Evolutionary conservation across 92 coral and sea anemone genomes (phyloP).

Genomic region (Ricordea florida): DNA sequence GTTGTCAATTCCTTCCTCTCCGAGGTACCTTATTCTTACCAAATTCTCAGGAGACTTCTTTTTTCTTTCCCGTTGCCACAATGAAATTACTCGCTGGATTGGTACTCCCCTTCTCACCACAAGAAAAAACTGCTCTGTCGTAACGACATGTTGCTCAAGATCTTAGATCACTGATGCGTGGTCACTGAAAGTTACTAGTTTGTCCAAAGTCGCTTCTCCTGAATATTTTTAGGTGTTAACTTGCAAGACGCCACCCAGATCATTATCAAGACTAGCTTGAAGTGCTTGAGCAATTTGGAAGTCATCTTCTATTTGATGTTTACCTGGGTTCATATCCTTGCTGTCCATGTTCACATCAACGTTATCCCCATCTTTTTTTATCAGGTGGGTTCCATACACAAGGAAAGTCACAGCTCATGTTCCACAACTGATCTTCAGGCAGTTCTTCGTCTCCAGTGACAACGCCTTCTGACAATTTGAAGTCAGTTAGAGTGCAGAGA

Average conservation of each 20-base stretch:
- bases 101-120: slow-evolving; percentile 2
- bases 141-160: background rate
- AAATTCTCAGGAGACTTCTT: background rate
- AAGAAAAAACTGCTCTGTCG: slow-evolving; percentile 9
- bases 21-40: background rate
- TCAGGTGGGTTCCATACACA: background rate
- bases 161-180: slow-evolving; percentile 3
- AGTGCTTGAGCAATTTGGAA: background rate
- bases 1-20: slow-evolving; percentile 19
- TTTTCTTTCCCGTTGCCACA: slow-evolving; percentile 42
- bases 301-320: background rate
- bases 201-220: background rate
- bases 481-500: slow-evolving; percentile 28
- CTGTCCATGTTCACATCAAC: background rate
- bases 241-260: too few relatives aligned
- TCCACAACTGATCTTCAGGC: background rate
- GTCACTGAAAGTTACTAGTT: background rate
- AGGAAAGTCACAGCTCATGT: background rate
- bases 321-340: background rate
- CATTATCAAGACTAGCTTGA: background rate
- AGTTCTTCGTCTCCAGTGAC: background rate
- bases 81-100: background rate
- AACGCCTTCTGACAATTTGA: background rate
- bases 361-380: background rate
- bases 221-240: background rate